Evolutionary conservation across 2,888 invertebrate genomes (phyloP), one percentile per base, ranked within the genome.

Genomic region (Trilocha varians): DNA sequence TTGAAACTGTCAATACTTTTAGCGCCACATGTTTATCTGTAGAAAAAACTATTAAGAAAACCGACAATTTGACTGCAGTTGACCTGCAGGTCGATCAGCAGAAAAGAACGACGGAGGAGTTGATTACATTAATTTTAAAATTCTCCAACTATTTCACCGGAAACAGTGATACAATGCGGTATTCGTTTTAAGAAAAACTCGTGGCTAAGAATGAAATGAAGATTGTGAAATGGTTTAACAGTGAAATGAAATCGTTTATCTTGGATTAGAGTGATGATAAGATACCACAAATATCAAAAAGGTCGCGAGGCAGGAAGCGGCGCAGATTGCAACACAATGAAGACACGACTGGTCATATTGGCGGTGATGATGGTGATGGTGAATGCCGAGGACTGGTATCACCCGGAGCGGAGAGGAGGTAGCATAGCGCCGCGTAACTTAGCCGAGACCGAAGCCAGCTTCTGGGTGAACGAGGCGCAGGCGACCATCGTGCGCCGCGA

Each of bases 401-500:
- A 47, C 36, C 42, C 43, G 1, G 6, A 9, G 9, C 2, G 14
- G 13, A 39, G 18, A 16, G 32, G 25, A 18, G 8, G 3, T 16
- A 33, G 15, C 32, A 5, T 36, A 34, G 16, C 40, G 34, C 17
- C 33, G 39, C 32, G 39, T 34, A 16, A 15, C 37, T 32, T 43
- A 8, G 44, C 40, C 34, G 53, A 53, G 42, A 36, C 16, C 38
- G 39, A 46, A n/a, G 47, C 53, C 1, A 17, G 42, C 36, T 43
- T 42, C 46, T 56, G 55, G 55, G 51, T 51, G 46, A 0, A 5
- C 4, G 52, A 59, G 41, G 55, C 57, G 13, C 47, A 44, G 33
- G 50, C 43, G 6, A 50, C 43, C 14, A 47, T 50, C n/a, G 47
- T 49, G 34, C 60, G 54, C 8, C 49, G 56, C 15, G 46, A 44